Base-by-base conservation (phyloP, 2,113 vertebrate genomes). In the Percopsis transmontana region DNA sequence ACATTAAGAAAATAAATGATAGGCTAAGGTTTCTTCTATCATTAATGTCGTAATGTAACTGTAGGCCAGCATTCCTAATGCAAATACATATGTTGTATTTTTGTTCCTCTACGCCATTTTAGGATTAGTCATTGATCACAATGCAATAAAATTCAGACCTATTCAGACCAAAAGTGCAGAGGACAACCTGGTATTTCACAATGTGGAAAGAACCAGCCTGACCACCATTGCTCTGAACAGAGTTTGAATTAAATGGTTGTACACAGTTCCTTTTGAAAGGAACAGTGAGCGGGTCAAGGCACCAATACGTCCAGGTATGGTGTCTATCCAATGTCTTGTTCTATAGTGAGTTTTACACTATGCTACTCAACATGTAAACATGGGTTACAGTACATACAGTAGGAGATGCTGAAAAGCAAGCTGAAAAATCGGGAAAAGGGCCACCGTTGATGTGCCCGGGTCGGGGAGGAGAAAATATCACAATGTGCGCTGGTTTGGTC, bases 131-230 rank as follows among this genome's bases (percentile, higher is more conserved):
- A 66, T 58, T 77, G 65, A 42, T n/a, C n/a, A 74, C 48, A n/a
- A n/a, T n/a, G n/a, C n/a, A n/a, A n/a, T n/a, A 8, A 53, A 68
- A 54, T 15, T 57, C 10, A 33, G 12, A 61, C n/a, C n/a, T n/a
- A n/a, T n/a, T n/a, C n/a, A 53, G 33, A 44, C 1, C 44, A 60
- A 33, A 61, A 66, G 40, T 48, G 50, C 48, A 48, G n/a, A 66
- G 40, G 33, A 66, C 56, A 59, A 56, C 41, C 51, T 50, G 56
- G 13, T 57, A 72, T 68, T 68, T 57, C 40, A 62, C 41, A 64
- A 54, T 40, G 47, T 70, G 53, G 66, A 58, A 58, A 70, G 61
- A 45, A 65, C 65, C 23, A 70, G 47, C 59, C 47, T 54, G 53
- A 54, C 66, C 20, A 19, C 55, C 59, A 58, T 64, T 56, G 24